phyloP scores from a whole-genome alignment of 2,888 invertebrate species.

The Crossocerus cetratus region DNA sequence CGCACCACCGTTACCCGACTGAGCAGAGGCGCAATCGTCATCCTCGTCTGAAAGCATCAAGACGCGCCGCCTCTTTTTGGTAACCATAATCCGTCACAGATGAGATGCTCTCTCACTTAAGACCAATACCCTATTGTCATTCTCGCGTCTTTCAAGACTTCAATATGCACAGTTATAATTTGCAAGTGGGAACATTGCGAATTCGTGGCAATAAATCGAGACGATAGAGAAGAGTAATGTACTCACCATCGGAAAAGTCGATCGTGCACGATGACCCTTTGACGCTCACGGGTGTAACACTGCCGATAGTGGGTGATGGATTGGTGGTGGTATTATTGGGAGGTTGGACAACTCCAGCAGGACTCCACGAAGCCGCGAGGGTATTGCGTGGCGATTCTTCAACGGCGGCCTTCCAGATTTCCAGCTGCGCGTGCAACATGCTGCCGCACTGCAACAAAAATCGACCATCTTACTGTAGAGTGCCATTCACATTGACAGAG shows the following conservation, averaged over 20 bases:
- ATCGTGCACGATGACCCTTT: slow-evolving; percentile 76
- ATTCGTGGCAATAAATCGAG: too few species aligned
- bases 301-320: slow-evolving; percentile 60
- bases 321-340: slow-evolving; percentile 70
- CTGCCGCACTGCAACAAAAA: slow-evolving; percentile 84
- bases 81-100: neutral
- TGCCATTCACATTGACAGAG: neutral
- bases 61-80: slow-evolving; percentile 5
- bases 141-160: too few species aligned
- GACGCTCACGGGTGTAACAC: slow-evolving; percentile 61
- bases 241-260: slow-evolving; percentile 86
- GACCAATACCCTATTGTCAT: too few species aligned
- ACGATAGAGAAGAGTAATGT: neutral
- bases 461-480: neutral
- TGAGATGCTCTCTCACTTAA: neutral
- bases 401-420: slow-evolving; percentile 92
- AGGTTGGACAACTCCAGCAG: slow-evolving; percentile 68
- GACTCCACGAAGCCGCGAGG: slow-evolving; percentile 71
- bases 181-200: too few species aligned
- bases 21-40: slow-evolving; percentile 75
- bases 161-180: too few species aligned
- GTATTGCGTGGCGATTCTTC: slow-evolving; percentile 80
- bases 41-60: slow-evolving; percentile 79
- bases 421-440: slow-evolving; percentile 90
- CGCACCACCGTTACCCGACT: slow-evolving; percentile 47